Base-by-base conservation (phyloP, 1,140 invertebrate genomes). In the Heliothis virescens region DNA sequence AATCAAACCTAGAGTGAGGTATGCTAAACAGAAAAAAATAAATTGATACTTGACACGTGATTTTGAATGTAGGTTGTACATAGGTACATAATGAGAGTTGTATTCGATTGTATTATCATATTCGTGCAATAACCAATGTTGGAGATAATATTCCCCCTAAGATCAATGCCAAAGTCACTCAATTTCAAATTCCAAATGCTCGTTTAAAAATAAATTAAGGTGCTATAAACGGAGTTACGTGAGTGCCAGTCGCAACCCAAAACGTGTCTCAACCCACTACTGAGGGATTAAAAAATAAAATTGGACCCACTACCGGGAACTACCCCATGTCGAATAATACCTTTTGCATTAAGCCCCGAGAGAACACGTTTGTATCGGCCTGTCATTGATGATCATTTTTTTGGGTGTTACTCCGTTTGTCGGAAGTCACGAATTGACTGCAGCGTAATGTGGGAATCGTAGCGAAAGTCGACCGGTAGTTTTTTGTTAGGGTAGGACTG, bases 351-450 rank as follows among this genome's bases (percentile, higher is more conserved):
- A 73, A 59, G 57, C n/a, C 53, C 71, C 15, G 55, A n/a, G 21
- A 16, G 72, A 77, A 57, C 34, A 81, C 76, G 34, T 69, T 74
- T 79, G 76, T 79, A 65, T 55, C 34, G 60, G 48, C 60, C 50
- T 18, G 48, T 75, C 65, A 69, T 69, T 69, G 65, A 69, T 62
- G 72, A 60, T 75, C 55, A 60, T 75, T 59, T 75, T 60, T 60
- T 75, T 60, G 29, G 69, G 29, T 26, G 55, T 15, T 53, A 69
- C 48, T 26, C 41, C 72, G 85, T 86, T 88, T 90, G 89, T 88
- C 89, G 89, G 89, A 55, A 89, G 87, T 86, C 89, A 90, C 89
- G 89, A 77, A 82, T 82, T 74, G 62, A 79, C 78, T 78, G 73
- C 73, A 18, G 55, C 80, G 62, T 69, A 69, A 79, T 86, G 86